phyloP scores from a whole-genome alignment of 2,797 vertebrate genomes.

The Octomys mimax region DNA sequence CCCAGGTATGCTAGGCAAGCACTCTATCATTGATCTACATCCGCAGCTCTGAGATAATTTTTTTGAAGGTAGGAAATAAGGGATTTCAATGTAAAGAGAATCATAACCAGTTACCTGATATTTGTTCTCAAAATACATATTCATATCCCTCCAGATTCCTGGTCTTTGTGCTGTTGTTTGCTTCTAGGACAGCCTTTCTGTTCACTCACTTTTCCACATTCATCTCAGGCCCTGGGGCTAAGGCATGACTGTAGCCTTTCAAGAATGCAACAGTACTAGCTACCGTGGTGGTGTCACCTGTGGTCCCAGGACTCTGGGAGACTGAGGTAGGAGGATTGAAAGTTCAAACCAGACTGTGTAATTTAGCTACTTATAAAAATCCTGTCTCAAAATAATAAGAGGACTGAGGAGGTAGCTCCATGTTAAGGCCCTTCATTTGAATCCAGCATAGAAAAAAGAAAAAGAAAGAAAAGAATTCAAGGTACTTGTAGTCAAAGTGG shows the following conservation, averaged over 20 bases:
- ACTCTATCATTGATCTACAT: neutral
- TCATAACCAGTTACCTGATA: neutral
- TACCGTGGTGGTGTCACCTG: neutral
- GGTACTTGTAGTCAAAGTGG: neutral
- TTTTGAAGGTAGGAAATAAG: neutral
- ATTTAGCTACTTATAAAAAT: neutral
- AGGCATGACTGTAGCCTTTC: neutral
- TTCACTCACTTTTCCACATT: neutral
- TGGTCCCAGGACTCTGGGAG: neutral
- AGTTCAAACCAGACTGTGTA: neutral
- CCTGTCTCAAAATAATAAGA: neutral
- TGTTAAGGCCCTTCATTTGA: neutral
- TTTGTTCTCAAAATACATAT: neutral
- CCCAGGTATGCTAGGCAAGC: neutral
- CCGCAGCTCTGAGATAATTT: neutral
- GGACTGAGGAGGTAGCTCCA: neutral
- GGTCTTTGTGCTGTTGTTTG: neutral
- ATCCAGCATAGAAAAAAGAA: neutral
- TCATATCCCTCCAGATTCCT: neutral
- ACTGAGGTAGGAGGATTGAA: neutral
- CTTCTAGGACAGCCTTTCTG: constrained; percentile 2
- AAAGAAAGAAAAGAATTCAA: neutral
- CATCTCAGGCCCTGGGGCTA: neutral
- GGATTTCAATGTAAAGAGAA: constrained; percentile 20
- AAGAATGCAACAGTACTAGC: neutral